A percentile compares a stretch with the other conserved stretches of the same genome.
Conservation (phyloP, 64 coral and sea anemone genomes). For the Stichodactyla helianthus region DNA sequence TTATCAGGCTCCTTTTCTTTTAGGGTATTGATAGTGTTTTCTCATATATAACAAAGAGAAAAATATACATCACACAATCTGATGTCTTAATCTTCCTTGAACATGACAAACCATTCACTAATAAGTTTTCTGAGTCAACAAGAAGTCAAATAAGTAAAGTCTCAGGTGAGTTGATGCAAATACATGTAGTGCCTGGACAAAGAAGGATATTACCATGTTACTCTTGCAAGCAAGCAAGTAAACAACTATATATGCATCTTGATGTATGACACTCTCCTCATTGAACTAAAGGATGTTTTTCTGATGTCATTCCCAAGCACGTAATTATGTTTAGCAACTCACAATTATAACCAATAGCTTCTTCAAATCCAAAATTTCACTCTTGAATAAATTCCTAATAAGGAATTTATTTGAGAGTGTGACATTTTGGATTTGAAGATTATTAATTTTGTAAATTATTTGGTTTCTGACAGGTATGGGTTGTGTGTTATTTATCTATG, state of each 20-base stretch:
- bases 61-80: slow-evolving; percentile 45
- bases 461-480: slow-evolving; percentile 42
- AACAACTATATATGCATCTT: too few relatives aligned
- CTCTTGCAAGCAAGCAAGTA: too few relatives aligned
- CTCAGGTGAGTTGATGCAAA: slow-evolving; percentile 32
- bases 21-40: slow-evolving; percentile 74
- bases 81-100: slow-evolving; percentile 60
- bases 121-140: slow-evolving; percentile 71
- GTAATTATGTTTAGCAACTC: too few relatives aligned
- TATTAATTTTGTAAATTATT: neutral
- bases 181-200: too few relatives aligned
- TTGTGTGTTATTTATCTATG: slow-evolving; percentile 83
- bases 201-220: too few relatives aligned
- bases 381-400: too few relatives aligned
- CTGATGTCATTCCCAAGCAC: too few relatives aligned
- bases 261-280: too few relatives aligned
- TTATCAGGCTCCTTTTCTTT: neutral
- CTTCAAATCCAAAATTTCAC: too few relatives aligned
- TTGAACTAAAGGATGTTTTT: too few relatives aligned
- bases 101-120: slow-evolving; percentile 76
- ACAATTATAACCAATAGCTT: too few relatives aligned
- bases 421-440: neutral
- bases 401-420: neutral
- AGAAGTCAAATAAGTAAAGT: slow-evolving; percentile 57
- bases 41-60: slow-evolving; percentile 71